A percentile compares a stretch with the other conserved stretches of the same genome.
phyloP scores from a whole-genome alignment of 2,888 invertebrate species.

The Yponomeuta sedellus region DNA sequence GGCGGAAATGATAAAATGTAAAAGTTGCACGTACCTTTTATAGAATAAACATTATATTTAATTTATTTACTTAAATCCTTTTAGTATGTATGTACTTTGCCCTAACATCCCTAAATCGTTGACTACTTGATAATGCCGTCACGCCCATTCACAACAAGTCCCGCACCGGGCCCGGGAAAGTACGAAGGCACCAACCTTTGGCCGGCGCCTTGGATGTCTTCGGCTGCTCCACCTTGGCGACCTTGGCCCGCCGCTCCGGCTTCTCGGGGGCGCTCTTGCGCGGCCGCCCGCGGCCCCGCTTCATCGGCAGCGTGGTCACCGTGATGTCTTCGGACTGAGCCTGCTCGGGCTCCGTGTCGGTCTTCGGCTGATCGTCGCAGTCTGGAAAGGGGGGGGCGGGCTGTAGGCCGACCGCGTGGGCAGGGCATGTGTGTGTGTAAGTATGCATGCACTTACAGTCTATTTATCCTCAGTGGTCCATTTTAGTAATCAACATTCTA shows the following conservation, averaged over 20 bases:
- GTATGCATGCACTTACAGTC: no score
- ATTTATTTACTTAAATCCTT: no score
- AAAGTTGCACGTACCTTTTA: no score
- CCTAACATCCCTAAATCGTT: no score
- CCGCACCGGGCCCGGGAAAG: not conserved
- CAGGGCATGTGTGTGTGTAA: no score
- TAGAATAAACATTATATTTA: no score
- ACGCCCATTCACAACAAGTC: no score
- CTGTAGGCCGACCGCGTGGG: not conserved
- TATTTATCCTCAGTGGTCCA: no score
- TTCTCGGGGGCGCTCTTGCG: slow-evolving; percentile 40
- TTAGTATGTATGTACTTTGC: no score
- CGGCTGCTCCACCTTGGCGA: slow-evolving; percentile 32
- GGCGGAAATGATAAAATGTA: no score
- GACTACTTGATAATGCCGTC: no score
- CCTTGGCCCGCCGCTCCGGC: slow-evolving; percentile 36
- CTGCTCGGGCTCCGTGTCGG: slow-evolving; percentile 27
- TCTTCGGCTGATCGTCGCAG: slow-evolving; percentile 27
- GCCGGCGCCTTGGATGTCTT: slow-evolving; percentile 31
- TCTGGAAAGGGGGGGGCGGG: slow-evolving; percentile 29
- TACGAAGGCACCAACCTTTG: slow-evolving; percentile 50
- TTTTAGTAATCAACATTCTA: no score
- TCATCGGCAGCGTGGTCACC: slow-evolving; percentile 37
- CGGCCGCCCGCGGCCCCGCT: slow-evolving; percentile 45
- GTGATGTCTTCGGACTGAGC: slow-evolving; percentile 34